Base-by-base conservation (phyloP, 2,797 vertebrate genomes). In the Monodelphis domestica region DNA sequence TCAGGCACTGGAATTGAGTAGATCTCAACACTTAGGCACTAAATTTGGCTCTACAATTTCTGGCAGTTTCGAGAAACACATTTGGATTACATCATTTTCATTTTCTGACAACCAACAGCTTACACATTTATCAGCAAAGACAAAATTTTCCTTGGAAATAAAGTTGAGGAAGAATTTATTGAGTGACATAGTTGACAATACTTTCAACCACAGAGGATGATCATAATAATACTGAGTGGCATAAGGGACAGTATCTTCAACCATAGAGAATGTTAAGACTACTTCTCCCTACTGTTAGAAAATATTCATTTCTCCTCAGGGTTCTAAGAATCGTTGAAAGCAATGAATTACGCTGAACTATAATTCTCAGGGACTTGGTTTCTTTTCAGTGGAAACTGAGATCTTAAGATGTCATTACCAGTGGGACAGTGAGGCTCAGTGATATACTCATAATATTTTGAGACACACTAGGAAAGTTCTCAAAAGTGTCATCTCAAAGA, bases 61-160 rank as follows among this genome's bases (percentile, higher is more conserved):
- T 54, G 92, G 17, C 55, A 91, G 14, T 63, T 90, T 93, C 53
- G 70, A 88, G 24, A 57, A 89, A 89, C 30, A n/a, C 29, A 53
- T 78, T 1, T 53, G 2, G 59, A 28, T 54, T 5, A 33, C 14
- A 11, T 84, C 70, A 50, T 30, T 52, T 7, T 70, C 21, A 33
- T 91, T 90, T 50, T 89, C 53, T 91, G 70, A 84, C 70, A 50
- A 78, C n/a, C 17, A 24, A 88, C 26, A 89, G 51, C 50, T 94
- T 57, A 94, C 57, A 63, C 59, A 94, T 63, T 54, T 38, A 50
- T 24, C 93, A 95, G 53, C 89, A 90, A 84, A 94, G 26, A 92
- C 24, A 90, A n/a, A 24, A 70, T 89, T n/a, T 33, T 88, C 3
- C 57, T 70, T 87, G 29, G 94, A 53, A 89, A 87, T 1, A 91